A percentile compares a stretch with the other conserved stretches of the same genome.
These are phyloP conservation scores for Pedicia rivosa DNA, from an alignment of 2,888 invertebrate species.

Conservation along the genomic window DNA sequence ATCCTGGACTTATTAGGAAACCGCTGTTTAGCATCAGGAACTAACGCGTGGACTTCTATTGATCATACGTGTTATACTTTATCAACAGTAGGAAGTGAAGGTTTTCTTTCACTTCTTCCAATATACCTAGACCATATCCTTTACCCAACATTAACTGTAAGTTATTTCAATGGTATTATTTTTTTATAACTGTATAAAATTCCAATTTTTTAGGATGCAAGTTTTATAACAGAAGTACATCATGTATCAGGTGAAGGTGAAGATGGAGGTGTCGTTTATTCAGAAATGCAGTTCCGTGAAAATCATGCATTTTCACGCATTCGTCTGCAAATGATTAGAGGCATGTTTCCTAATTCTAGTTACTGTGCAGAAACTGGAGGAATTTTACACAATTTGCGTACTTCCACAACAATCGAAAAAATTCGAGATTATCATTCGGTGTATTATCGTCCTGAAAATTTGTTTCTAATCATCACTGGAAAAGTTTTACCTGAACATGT, in stretches of 20 bases:
- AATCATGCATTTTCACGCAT: slow-evolving; percentile 61
- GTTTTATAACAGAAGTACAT: slow-evolving; percentile 79
- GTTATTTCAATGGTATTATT: slow-evolving; percentile 8
- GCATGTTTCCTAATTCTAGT: slow-evolving; percentile 66
- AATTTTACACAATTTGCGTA: slow-evolving; percentile 65
- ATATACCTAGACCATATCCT: slow-evolving; percentile 84
- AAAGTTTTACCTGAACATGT: slow-evolving; percentile 60
- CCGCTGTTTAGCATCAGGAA: slow-evolving; percentile 77
- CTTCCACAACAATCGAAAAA: slow-evolving; percentile 65
- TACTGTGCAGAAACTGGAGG: slow-evolving; percentile 80
- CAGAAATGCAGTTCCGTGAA: slow-evolving; percentile 82
- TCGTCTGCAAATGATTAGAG: slow-evolving; percentile 44
- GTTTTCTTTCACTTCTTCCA: slow-evolving; percentile 76
- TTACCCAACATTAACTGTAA: slow-evolving; percentile 59
- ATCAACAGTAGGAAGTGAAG: slow-evolving; percentile 72
- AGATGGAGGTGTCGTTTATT: slow-evolving; percentile 90
- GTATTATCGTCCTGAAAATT: slow-evolving; percentile 79
- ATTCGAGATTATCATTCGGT: slow-evolving; percentile 64
- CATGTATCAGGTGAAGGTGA: slow-evolving; percentile 78
- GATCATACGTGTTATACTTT: slow-evolving; percentile 87
- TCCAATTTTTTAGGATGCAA: slow-evolving; percentile 43
- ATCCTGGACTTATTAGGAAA: slow-evolving; percentile 78
- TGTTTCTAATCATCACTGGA: slow-evolving; percentile 70
- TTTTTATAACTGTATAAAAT: background rate
- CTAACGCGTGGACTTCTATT: slow-evolving; percentile 77